Evolutionary conservation across 2,888 invertebrate species (phyloP).

Genomic region (Prenolepis imparis): DNA sequence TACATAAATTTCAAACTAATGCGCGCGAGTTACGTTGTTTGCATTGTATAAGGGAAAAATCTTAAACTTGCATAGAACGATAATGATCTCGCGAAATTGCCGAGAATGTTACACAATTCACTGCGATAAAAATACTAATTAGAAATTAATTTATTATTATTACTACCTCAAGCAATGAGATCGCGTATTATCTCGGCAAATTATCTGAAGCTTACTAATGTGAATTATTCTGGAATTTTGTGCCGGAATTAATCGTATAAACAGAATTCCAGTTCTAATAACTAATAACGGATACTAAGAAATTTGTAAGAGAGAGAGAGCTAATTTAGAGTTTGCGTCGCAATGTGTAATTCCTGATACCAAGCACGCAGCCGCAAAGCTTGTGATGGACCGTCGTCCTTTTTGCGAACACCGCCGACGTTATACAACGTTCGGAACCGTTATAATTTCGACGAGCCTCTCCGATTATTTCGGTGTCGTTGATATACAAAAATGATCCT

Average conservation of each 20-base stretch:
- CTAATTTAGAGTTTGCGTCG: conserved; percentile 60
- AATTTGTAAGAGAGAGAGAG: conserved; percentile 12
- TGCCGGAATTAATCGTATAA: conserved; percentile 15
- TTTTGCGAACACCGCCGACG: conserved; percentile 56
- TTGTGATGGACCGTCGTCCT: conserved; percentile 65
- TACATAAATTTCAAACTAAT: not conserved
- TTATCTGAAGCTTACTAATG: conserved; percentile 17
- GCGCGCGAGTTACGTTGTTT: not conserved
- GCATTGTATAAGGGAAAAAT: not conserved
- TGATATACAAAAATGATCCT: conserved; percentile 33
- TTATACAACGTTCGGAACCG: not conserved
- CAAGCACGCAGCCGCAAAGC: conserved; percentile 62
- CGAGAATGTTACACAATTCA: conserved; percentile 12
- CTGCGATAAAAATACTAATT: conserved; percentile 27
- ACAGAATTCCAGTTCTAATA: conserved; percentile 35
- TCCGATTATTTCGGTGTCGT: conserved; percentile 33
- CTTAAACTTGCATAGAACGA: not conserved
- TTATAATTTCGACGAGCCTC: conserved; percentile 35
- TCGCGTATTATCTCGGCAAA: conserved; percentile 18
- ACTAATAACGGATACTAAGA: conserved; percentile 68
- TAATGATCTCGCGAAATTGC: not conserved
- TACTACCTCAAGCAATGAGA: not conserved
- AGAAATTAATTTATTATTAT: conserved; percentile 39
- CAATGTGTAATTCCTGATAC: conserved; percentile 70
- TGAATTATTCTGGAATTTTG: not conserved